Evolutionary conservation across 2,888 invertebrate genomes (phyloP).

Genomic region (Rhagonycha lutea): DNA sequence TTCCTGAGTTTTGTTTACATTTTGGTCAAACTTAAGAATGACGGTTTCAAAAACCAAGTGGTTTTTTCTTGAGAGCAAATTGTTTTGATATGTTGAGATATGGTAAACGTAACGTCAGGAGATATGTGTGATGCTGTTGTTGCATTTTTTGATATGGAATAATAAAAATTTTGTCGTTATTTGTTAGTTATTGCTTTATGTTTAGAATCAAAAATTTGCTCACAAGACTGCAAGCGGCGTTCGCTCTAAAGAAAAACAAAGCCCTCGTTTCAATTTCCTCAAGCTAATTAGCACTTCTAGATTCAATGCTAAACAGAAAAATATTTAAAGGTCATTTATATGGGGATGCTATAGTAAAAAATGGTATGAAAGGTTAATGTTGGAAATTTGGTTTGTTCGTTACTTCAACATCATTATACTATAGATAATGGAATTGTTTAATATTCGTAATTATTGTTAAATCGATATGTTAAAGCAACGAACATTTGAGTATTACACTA

Average conservation of each 20-base stretch:
- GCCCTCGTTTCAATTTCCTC: constrained; percentile 30
- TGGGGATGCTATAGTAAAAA: constrained; percentile 50
- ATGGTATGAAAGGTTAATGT: constrained; percentile 47
- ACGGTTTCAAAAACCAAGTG: constrained; percentile 15
- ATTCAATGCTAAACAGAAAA: constrained; percentile 37
- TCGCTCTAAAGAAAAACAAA: constrained; percentile 21
- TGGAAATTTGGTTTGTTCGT: constrained; percentile 22
- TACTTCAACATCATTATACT: not conserved
- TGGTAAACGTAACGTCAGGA: not conserved
- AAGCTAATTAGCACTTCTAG: constrained; percentile 35
- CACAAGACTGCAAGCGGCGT: constrained; percentile 32
- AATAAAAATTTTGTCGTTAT: constrained; percentile 1
- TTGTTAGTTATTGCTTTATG: constrained; percentile 7
- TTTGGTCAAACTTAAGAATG: constrained; percentile 1
- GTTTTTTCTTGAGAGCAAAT: constrained; percentile 28
- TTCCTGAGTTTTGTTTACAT: constrained; percentile 1
- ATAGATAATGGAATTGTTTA: not conserved
- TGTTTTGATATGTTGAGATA: constrained; percentile 24
- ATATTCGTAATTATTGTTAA: not conserved
- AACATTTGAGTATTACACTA: constrained; percentile 18
- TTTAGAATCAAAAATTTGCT: constrained; percentile 19
- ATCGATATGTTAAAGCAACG: constrained; percentile 3
- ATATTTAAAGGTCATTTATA: constrained; percentile 46
- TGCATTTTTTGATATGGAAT: not conserved
- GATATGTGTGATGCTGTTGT: constrained; percentile 17